Evolutionary conservation across 2,797 vertebrate genomes (phyloP), one percentile per base, ranked within the genome.

Genomic region (Acanthornis magna): DNA sequence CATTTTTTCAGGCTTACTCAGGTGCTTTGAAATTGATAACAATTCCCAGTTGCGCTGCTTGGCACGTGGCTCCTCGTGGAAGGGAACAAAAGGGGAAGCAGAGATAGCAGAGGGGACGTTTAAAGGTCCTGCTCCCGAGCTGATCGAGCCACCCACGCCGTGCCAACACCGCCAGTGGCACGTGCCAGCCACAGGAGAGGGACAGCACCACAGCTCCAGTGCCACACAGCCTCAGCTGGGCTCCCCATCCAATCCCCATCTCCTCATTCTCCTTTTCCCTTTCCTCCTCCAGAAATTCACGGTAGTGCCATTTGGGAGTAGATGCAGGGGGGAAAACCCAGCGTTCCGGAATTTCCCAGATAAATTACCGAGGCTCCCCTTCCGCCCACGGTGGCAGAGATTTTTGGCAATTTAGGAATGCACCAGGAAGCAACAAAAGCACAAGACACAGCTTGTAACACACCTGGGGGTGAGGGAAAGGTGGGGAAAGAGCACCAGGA

Each of bases 161-260:
- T 2, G 42, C 32, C 7, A 3, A 3, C 15, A 9, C 1, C 0
- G 0, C 1, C 27, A 32, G 60, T 2, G 30, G 26, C 70, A 43
- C 2, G 2, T 67, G 36, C 45, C 82, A 67, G 58, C 29, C 10
- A 0, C 1, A 1, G 43, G 40, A 55, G n/a, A 84, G 19, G 38
- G 29, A 19, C 18, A 10, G 10, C 4, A 1, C 10, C 54, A 6
- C 20, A 26, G 40, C 67, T 38, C 55, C 34, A 23, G 40, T 75
- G 23, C 16, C 6, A 0, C 60, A 14, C 21, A 30, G 27, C 17
- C 80, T 40, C 40, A 2, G 11, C 2, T 26, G 14, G 27, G 9
- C 34, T 93, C 36, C 60, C 54, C 43, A 38, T 1, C 25, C 72
- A 20, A 10, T 2, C 7, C 76, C 32, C 36, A 53, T 3, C 43